These are phyloP conservation scores for Homarus americanus DNA, from an alignment of 1,140 invertebrate species.

Conservation along the genomic window DNA sequence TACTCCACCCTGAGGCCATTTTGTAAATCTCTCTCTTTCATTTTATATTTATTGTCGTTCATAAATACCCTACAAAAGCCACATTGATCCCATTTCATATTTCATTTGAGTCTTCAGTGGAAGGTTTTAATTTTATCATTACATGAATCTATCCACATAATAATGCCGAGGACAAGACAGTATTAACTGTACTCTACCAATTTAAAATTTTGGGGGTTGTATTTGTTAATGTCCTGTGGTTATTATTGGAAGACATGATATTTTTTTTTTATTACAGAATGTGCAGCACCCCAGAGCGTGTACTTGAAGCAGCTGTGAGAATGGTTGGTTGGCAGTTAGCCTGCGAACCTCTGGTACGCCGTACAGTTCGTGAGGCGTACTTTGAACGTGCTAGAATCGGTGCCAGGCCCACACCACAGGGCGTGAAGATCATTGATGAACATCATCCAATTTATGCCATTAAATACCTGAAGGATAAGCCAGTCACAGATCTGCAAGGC, in stretches of 20 bases:
- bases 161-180: too few relatives aligned
- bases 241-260: not conserved
- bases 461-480: slow-evolving; percentile 98
- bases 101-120: too few relatives aligned
- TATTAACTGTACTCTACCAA: too few relatives aligned
- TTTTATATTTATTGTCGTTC: too few relatives aligned
- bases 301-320: slow-evolving; percentile 91
- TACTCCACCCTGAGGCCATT: too few relatives aligned
- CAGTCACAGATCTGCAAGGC: slow-evolving; percentile 91
- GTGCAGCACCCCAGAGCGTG: slow-evolving; percentile 83
- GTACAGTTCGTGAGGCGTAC: slow-evolving; percentile 92
- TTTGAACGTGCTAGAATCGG: slow-evolving; percentile 92
- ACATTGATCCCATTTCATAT: too few relatives aligned
- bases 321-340: slow-evolving; percentile 97
- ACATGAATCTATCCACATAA: too few relatives aligned
- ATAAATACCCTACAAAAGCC: too few relatives aligned
- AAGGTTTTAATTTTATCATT: too few relatives aligned
- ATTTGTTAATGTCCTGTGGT: not conserved
- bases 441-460: slow-evolving; percentile 91
- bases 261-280: slow-evolving; percentile 62
- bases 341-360: slow-evolving; percentile 92
- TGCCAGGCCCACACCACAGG: slow-evolving; percentile 92
- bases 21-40: too few relatives aligned
- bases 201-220: too few relatives aligned
- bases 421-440: slow-evolving; percentile 96